Base-by-base conservation (phyloP, 2,113 vertebrate species). In the Laticauda laticaudata region DNA sequence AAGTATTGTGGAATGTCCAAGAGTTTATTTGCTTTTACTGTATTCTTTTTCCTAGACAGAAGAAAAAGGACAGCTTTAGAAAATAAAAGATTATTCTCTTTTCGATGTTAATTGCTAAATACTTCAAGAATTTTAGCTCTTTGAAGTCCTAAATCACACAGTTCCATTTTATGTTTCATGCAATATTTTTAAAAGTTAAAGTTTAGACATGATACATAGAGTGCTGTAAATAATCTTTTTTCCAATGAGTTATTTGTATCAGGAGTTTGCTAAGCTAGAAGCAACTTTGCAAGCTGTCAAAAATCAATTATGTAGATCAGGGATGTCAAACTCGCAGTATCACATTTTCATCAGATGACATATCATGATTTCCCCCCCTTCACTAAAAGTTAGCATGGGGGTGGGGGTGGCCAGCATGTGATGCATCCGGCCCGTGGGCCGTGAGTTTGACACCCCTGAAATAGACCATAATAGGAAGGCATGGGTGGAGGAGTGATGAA, bases 101-200 rank as follows among this genome's bases (percentile, higher is more conserved):
- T 94, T 91, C 89, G 9, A 87, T 90, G 69, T 23, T 92, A 1
- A 86, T 8, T 94, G 8, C 88, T 93, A 93, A 88, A 93, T 48
- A 94, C 10, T 43, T 92, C 59, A 92, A 93, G 55, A 93, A 88
- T 89, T 93, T 45, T 94, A 88, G 5, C 2, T 92, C 59, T 87
- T 56, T 93, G 14, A 0, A 0, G 6, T 61, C 45, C 89, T 86
- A 86, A 54, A 48, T 75, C 9, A 53, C 21, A 4, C 0, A 2
- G 0, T 26, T 45, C 29, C 92, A 51, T 94, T 48, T 48, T 64
- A 29, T 90, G 48, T 29, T 92, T 92, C 5, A 34, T 91, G 0
- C 89, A 94, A 91, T 87, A 39, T 4, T 69, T 10, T 93, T 69
- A 87, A 95, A 93, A 95, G 43, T 21, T 56, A 15, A 61, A 87